These are phyloP conservation scores for Brachystomella parvula DNA, from an alignment of 1,140 invertebrate species.

Conservation along the genomic window DNA sequence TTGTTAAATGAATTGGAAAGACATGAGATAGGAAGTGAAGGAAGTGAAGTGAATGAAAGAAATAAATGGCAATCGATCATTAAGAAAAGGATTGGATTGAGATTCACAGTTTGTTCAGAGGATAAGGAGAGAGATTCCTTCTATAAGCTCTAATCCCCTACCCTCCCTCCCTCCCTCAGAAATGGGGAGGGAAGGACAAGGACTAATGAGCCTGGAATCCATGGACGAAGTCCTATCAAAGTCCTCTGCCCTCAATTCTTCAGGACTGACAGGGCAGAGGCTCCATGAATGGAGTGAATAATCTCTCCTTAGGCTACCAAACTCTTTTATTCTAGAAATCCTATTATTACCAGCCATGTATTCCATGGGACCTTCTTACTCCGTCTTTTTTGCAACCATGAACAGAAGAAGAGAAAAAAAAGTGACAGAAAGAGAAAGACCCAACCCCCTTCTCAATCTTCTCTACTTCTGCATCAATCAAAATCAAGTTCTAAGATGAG, in stretches of 20 bases:
- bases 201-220: conserved; percentile 8
- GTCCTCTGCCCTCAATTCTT: conserved; percentile 10
- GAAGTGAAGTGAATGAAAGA: conserved; percentile 4
- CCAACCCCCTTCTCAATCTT: conserved; percentile 2
- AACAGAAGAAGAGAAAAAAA: background rate
- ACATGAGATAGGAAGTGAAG: conserved; percentile 5
- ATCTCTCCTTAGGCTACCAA: background rate
- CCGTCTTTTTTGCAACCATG: background rate
- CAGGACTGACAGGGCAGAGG: background rate
- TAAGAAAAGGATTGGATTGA: background rate
- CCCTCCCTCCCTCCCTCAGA: no score
- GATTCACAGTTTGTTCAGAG: background rate
- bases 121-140: no score
- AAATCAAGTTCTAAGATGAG: no score
- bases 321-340: background rate
- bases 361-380: background rate
- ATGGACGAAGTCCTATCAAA: conserved; percentile 1
- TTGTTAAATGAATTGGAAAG: conserved; percentile 13
- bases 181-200: background rate
- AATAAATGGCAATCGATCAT: conserved; percentile 10
- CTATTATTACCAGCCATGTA: conserved; percentile 1
- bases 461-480: conserved; percentile 1
- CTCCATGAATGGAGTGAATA: conserved; percentile 11
- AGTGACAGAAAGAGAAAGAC: background rate
- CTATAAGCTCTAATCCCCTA: no score